Percentiles rank a stretch among this genome's conserved stretches.
These are phyloP conservation scores for Tragelaphus imberbis DNA, from an alignment of 2,113 vertebrate genomes.

Conservation along the genomic window DNA sequence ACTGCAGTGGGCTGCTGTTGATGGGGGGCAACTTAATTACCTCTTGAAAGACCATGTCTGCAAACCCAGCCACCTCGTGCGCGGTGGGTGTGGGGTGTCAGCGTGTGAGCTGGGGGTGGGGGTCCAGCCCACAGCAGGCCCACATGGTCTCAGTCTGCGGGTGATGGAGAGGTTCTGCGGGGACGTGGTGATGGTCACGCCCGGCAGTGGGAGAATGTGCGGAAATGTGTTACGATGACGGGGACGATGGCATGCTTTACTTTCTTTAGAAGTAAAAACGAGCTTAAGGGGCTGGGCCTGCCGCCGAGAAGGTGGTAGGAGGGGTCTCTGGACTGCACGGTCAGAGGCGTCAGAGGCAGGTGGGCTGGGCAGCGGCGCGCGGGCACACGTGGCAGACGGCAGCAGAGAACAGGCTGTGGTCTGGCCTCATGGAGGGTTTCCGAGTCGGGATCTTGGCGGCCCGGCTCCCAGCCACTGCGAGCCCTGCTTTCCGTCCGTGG, in stretches of 20 bases:
- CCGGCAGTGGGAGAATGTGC: accelerated
- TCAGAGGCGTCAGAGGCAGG: background rate
- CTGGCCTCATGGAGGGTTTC: background rate
- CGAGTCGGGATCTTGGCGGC: background rate
- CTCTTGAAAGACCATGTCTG: background rate
- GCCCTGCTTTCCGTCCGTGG: background rate
- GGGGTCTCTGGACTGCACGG: background rate
- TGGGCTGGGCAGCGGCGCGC: accelerated
- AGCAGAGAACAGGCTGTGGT: background rate
- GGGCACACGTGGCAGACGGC: accelerated
- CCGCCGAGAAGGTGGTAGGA: too few species aligned
- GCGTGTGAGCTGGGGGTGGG: background rate
- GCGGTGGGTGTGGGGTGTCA: too few species aligned
- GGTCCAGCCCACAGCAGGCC: background rate
- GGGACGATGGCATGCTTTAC: background rate
- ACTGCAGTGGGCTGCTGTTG: background rate
- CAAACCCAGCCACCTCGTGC: background rate
- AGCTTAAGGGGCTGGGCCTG: background rate
- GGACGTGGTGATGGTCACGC: too few species aligned
- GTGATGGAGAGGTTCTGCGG: background rate
- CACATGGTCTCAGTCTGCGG: background rate
- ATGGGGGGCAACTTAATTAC: background rate
- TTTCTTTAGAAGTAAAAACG: background rate
- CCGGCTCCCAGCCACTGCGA: background rate
- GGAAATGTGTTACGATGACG: too few species aligned